Evolutionary conservation across 2,888 invertebrate species (phyloP), one percentile per base, ranked within the genome.

Genomic region (Celastrina argiolus): DNA sequence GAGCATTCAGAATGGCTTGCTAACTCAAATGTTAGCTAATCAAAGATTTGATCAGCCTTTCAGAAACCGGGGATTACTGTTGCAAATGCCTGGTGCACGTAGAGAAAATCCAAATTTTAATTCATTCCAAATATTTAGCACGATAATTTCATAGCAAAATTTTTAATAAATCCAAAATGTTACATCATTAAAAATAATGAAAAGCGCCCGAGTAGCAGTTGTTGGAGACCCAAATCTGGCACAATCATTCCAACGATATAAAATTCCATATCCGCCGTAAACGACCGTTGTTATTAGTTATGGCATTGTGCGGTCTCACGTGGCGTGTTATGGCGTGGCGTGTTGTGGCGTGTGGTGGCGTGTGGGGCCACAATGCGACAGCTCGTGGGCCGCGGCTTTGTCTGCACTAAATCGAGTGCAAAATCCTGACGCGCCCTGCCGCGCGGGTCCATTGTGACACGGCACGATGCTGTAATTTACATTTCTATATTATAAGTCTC

Each of bases 311-410:
- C 8, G 36, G 12, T 51, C 51, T 22, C 51, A 5, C 22, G 51
- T 51, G 51, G 12, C 26, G 51, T 51, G 42, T n/a, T 18, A 10
- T 4, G 26, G 22, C 51, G 2, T 22, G 51, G 16, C 22, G 51
- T 45, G 18, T n/a, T 16, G 18, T 14, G 51, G 51, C 51, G 5
- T 6, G 22, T 22, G 12, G 22, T 51, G 51, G 12, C 22, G 51
- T 51, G 51, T 26, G 22, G 22, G 22, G 22, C 22, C 22, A 51
- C 22, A 51, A 26, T 51, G 6, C 22, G 51, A 51, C 51, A 51
- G 51, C 51, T 51, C 51, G 51, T 51, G 26, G 51, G 22, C 51
- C 51, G 51, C 51, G 51, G 12, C 51, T 51, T 51, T 51, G 51
- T 51, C 51, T 12, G 51, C 51, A 10, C 22, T 14, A 22, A 51